A percentile compares a stretch with the other conserved stretches of the same genome.
Evolutionary conservation across 2,888 invertebrate species (phyloP).

Genomic region (Itoplectis maculator): DNA sequence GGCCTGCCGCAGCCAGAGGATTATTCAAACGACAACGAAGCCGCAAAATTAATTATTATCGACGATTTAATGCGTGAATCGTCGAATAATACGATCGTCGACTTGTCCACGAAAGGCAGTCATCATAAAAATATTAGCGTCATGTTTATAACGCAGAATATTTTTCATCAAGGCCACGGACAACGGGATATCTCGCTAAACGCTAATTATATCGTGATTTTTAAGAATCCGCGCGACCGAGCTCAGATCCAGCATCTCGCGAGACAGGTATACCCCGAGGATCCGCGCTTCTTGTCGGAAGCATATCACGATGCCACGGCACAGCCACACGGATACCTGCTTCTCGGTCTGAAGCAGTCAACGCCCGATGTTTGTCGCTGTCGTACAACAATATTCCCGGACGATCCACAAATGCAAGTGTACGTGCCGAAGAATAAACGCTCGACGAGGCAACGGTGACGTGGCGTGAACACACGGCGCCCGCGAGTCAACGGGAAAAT

Average conservation of each 20-base stretch:
- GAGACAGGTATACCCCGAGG: conserved; percentile 61
- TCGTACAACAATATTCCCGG: conserved; percentile 34
- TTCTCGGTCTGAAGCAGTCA: conserved; percentile 38
- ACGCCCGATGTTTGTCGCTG: conserved; percentile 37
- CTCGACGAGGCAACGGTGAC: no score
- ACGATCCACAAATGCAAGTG: conserved; percentile 25
- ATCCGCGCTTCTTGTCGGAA: conserved; percentile 65
- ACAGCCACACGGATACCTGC: conserved; percentile 51
- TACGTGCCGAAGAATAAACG: conserved; percentile 4
- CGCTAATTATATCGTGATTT: conserved; percentile 61
- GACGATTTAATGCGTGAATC: conserved; percentile 25
- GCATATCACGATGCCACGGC: conserved; percentile 62
- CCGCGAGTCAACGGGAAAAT: no score
- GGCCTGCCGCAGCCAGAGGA: conserved; percentile 3
- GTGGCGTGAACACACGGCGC: not conserved
- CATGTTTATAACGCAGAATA: conserved; percentile 16
- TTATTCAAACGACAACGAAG: not conserved
- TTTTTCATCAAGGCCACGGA: conserved; percentile 6
- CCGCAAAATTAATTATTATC: not conserved
- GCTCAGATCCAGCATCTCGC: conserved; percentile 61
- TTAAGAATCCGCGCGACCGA: conserved; percentile 64
- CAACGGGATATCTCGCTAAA: conserved; percentile 62
- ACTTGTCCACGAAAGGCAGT: conserved; percentile 25
- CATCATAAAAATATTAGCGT: conserved; percentile 33
- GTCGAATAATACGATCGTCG: conserved; percentile 23